Conservation (phyloP, 1,140 invertebrate genomes). For the Schlechtendalia chinensis region DNA sequence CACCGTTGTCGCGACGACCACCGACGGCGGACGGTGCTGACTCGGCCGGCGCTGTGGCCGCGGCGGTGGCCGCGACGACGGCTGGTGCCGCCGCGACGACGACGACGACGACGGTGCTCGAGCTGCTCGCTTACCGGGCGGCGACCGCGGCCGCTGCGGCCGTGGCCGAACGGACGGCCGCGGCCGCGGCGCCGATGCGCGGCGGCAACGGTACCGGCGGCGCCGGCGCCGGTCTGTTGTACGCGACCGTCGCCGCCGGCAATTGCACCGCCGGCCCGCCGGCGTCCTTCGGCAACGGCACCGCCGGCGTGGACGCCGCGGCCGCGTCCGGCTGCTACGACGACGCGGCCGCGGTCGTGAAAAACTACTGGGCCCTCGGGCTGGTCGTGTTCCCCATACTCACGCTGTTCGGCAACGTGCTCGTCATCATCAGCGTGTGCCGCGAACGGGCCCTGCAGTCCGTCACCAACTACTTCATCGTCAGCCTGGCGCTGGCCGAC, state of each 20-base stretch:
- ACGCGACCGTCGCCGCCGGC: not conserved
- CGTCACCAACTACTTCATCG: constrained; percentile 98
- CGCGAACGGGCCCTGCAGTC: constrained; percentile 87
- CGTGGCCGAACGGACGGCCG: constrained; percentile 4
- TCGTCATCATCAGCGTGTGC: constrained; percentile 92
- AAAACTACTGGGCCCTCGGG: constrained; percentile 81
- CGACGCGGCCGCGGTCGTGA: constrained; percentile 54
- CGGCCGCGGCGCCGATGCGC: not conserved
- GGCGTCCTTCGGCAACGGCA: constrained; percentile 7
- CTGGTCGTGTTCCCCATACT: constrained; percentile 87
- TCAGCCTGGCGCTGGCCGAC: constrained; percentile 95
- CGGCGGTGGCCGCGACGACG: constrained; percentile 3
- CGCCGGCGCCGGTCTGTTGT: not conserved
- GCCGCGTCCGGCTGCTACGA: constrained; percentile 55
- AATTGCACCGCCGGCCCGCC: constrained; percentile 19
- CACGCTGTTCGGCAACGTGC: constrained; percentile 93
- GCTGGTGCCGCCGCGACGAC: not conserved
- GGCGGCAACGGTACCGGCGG: not conserved
- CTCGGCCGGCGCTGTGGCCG: not conserved
- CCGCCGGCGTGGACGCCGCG: too few species aligned
- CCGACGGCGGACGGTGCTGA: not conserved
- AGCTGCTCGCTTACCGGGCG: constrained; percentile 1
- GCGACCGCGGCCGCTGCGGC: constrained; percentile 44
- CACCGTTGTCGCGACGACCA: not conserved
- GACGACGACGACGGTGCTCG: constrained; percentile 26